Conservation (phyloP, 1,140 invertebrate genomes). For the Amphibalanus amphitrite region DNA sequence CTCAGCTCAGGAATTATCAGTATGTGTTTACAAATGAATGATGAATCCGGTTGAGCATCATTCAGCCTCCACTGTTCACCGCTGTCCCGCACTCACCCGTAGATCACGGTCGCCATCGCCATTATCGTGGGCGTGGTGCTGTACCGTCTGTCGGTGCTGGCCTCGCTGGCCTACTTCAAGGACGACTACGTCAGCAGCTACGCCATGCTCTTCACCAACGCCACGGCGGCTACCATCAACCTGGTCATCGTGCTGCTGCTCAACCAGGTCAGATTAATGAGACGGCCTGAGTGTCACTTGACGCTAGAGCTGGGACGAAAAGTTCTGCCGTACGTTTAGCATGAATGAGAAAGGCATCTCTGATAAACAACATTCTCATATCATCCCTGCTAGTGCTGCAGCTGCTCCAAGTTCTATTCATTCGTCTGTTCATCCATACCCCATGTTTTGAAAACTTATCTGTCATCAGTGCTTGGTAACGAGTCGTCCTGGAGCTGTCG, state of each 20-base stretch:
- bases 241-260: conserved; percentile 67
- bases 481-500: background rate
- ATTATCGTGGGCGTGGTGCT: conserved; percentile 77
- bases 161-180: conserved; percentile 35
- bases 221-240: conserved; percentile 71
- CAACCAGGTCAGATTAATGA: conserved; percentile 47
- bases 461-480: background rate
- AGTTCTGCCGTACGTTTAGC: too few relatives aligned
- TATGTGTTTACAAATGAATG: too few relatives aligned
- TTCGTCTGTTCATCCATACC: too few relatives aligned
- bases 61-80: too few relatives aligned
- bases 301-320: too few relatives aligned
- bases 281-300: conserved; percentile 1
- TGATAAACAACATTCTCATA: too few relatives aligned
- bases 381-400: too few relatives aligned
- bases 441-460: conserved; percentile 7
- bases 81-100: too few relatives aligned
- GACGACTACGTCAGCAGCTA: conserved; percentile 42
- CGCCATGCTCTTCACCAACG: conserved; percentile 59
- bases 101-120: conserved; percentile 59
- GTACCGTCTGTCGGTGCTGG: conserved; percentile 74
- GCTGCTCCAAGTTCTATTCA: too few relatives aligned
- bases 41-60: too few relatives aligned
- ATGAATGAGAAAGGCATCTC: too few relatives aligned
- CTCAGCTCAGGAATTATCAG: too few relatives aligned